Conservation (phyloP, 2,888 invertebrate species). For the Microctonus hyperodae region DNA sequence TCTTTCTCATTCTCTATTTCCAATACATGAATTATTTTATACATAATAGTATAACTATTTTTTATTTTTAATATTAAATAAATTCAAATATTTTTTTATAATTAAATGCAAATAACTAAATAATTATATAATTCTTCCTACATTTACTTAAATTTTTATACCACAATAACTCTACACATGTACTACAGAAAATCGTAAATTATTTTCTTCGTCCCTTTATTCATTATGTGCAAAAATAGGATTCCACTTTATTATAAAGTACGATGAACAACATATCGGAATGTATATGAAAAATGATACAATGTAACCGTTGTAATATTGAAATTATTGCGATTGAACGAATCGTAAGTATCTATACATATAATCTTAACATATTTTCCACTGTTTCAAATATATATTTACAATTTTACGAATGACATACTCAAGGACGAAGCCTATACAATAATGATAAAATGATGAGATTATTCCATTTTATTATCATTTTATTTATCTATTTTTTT, state of each 20-base stretch:
- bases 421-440: slow-evolving; percentile 36
- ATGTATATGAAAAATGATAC: slow-evolving; percentile 34
- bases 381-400: slow-evolving; percentile 36
- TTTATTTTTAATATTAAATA: neutral
- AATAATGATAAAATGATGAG: slow-evolving; percentile 38
- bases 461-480: no score
- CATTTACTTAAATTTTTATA: slow-evolving; percentile 42
- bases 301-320: neutral
- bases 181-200: slow-evolving; percentile 43
- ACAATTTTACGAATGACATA: slow-evolving; percentile 36
- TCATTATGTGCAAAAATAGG: slow-evolving; percentile 55
- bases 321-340: slow-evolving; percentile 15
- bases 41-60: neutral
- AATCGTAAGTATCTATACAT: slow-evolving; percentile 21
- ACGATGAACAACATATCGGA: slow-evolving; percentile 48
- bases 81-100: neutral
- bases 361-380: slow-evolving; percentile 26
- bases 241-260: slow-evolving; percentile 43
- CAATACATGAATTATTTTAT: neutral
- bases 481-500: no score
- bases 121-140: neutral
- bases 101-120: neutral
- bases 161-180: slow-evolving; percentile 46
- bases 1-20: no score
- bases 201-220: slow-evolving; percentile 46